Conservation (phyloP, 1,140 invertebrate species). For the Camponotus floridanus region DNA sequence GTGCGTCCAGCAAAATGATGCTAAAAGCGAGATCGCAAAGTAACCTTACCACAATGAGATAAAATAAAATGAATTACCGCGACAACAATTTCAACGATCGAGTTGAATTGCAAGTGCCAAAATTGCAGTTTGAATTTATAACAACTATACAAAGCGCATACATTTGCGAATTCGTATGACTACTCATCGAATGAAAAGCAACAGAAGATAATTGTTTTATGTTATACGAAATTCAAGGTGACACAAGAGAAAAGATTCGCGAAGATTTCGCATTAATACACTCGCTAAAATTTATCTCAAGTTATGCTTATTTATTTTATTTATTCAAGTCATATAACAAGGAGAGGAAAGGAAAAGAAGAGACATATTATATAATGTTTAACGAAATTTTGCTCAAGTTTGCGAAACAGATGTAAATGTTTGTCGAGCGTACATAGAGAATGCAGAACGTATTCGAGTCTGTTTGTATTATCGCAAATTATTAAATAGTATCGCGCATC, state of each 20-base stretch:
- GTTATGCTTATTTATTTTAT: neutral
- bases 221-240: neutral
- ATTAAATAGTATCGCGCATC: neutral
- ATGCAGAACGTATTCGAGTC: neutral
- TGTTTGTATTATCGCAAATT: conserved; percentile 33
- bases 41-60: conserved; percentile 3
- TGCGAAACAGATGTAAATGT: conserved; percentile 33
- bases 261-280: neutral
- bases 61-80: conserved; percentile 12
- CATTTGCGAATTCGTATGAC: conserved; percentile 16
- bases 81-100: conserved; percentile 48
- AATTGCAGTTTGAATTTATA: conserved; percentile 25
- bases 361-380: conserved; percentile 14
- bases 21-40: conserved; percentile 41
- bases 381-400: conserved; percentile 43
- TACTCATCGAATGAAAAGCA: conserved; percentile 7
- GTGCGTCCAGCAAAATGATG: conserved; percentile 12
- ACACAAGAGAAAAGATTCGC: neutral
- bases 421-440: conserved; percentile 1
- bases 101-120: no score
- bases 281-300: conserved; percentile 16
- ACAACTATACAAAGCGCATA: neutral
- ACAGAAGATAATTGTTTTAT: neutral
- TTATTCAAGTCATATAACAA: neutral
- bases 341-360: neutral